phyloP scores from a whole-genome alignment of 1,140 invertebrate species.

The Cryptotermes secundus region DNA sequence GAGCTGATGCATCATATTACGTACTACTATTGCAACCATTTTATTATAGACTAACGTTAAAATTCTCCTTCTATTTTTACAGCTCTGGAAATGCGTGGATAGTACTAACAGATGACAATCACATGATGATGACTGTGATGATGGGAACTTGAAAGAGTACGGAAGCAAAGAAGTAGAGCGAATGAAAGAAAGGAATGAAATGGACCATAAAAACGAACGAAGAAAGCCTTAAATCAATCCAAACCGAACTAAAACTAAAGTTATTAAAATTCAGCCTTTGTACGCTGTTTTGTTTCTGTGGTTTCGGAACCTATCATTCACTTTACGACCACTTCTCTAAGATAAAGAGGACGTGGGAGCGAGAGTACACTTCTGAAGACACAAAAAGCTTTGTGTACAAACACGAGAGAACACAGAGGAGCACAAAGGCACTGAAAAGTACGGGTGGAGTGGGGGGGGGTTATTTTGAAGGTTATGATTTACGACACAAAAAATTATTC shows the following conservation, averaged over 20 bases:
- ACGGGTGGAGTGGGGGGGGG: neutral
- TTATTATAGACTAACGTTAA: neutral
- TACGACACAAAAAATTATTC: neutral
- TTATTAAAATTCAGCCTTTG: neutral
- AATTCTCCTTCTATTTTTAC: neutral
- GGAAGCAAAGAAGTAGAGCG: neutral
- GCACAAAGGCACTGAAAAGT: neutral
- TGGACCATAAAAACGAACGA: neutral
- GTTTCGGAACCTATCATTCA: neutral
- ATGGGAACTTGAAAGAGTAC: neutral
- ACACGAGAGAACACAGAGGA: neutral
- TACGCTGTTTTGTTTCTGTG: neutral
- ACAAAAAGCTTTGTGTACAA: neutral
- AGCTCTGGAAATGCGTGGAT: neutral
- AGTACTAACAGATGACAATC: neutral
- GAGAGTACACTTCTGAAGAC: neutral
- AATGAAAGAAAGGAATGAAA: neutral
- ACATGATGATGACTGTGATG: neutral
- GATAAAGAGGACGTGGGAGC: neutral
- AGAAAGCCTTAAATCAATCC: neutral
- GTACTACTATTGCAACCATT: neutral
- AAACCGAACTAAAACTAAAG: neutral
- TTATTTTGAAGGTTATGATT: neutral
- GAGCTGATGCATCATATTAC: neutral
- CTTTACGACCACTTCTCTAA: neutral